Evolutionary conservation across 2,113 vertebrate species (phyloP), one percentile per base, ranked within the genome.

Genomic region (Hippocampus comes): DNA sequence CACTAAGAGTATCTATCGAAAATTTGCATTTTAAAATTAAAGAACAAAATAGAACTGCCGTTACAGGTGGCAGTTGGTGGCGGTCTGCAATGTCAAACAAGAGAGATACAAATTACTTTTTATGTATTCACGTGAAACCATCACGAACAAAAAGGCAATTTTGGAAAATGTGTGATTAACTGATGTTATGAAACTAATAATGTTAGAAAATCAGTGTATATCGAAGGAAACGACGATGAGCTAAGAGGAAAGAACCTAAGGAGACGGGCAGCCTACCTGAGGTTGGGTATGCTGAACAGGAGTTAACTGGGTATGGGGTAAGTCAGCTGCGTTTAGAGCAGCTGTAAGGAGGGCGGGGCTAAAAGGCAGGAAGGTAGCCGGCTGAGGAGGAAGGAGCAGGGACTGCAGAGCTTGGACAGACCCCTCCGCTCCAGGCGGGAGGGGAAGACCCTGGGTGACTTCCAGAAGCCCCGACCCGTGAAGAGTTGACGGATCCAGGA

Each of bases 281-380:
- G 89, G 81, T 77, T 83, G 87, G 86, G 78, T 77, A 67, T 90
- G 88, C 70, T 89, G 90, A 83, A 86, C 73, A 73, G 82, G 65
- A 65, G 51, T 83, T 88, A 89, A 88, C 46, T 90, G 89, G 75
- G 86, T 74, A 73, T 85, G 81, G 82, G 86, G 86, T 1, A 85
- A 74, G 81, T 94, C 78, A 1, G 89, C 82, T 86, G 93, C 86
- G 63, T 91, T 93, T 87, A 95, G 91, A 89, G 93, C 92, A 78
- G 93, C 89, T 70, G 91, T 88, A 87, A 95, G 92, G 84, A 94
- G 91, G 83, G 89, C 85, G 61, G 94, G 93, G 84, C 91, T 93
- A 88, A 95, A 93, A 90, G 94, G 90, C 83, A 94, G 91, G 90
- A 94, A 91, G 86, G 93, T 87, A 63, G 87, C 70, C n/a, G 78